These are phyloP conservation scores for Mesorhabditis spiculigera DNA, from an alignment of 2,888 invertebrate species.

Conservation along the genomic window DNA sequence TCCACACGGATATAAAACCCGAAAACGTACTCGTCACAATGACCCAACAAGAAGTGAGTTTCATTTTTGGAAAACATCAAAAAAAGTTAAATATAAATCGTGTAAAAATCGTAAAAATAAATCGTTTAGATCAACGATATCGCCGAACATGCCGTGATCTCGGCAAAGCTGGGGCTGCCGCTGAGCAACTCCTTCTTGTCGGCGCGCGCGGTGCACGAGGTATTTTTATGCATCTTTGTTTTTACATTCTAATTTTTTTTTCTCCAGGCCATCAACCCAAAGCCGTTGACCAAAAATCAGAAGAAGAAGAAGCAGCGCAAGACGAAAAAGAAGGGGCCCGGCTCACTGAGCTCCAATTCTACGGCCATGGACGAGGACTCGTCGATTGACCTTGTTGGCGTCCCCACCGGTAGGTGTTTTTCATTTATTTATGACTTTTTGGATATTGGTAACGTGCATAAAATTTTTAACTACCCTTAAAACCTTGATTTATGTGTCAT, in stretches of 20 bases:
- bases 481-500: neutral
- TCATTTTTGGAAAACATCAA: too few species aligned
- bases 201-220: conserved; percentile 32
- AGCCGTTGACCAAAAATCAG: conserved; percentile 82
- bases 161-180: conserved; percentile 85
- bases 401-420: neutral
- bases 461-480: neutral
- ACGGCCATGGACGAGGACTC: conserved; percentile 34
- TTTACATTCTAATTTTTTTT: conserved; percentile 62
- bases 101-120: neutral
- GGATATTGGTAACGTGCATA: too few species aligned
- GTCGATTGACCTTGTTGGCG: conserved; percentile 8
- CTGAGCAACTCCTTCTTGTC: conserved; percentile 77
- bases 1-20: conserved; percentile 66
- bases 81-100: too few species aligned
- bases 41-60: conserved; percentile 60
- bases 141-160: conserved; percentile 89
- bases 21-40: conserved; percentile 64
- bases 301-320: conserved; percentile 93
- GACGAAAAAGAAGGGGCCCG: conserved; percentile 85
- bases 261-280: conserved; percentile 75
- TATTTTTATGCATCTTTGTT: conserved; percentile 15
- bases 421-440: neutral
- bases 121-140: conserved; percentile 65
- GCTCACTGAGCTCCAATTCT: conserved; percentile 78